Evolutionary conservation across 1,140 invertebrate genomes (phyloP).

Genomic region (Trypoxylus dichotomus): DNA sequence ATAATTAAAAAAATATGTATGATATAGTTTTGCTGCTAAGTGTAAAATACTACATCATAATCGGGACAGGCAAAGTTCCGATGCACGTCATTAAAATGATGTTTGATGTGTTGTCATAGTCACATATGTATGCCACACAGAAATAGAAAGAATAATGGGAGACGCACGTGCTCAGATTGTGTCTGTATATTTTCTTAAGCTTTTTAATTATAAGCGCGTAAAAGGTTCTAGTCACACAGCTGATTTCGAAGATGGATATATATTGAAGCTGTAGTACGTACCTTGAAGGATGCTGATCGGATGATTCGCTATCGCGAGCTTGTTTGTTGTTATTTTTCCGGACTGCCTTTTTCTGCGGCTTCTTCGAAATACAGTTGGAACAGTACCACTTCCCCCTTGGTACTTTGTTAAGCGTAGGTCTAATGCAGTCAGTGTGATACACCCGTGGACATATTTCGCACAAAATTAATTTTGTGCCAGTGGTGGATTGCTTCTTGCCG

Average conservation of each 20-base stretch:
- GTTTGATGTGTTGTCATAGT: too few relatives aligned
- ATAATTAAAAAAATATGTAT: not conserved
- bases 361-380: slow-evolving; percentile 76
- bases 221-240: too few relatives aligned
- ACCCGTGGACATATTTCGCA: slow-evolving; percentile 89
- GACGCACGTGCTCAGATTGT: too few relatives aligned
- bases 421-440: slow-evolving; percentile 91
- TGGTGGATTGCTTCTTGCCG: slow-evolving; percentile 67
- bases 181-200: too few relatives aligned
- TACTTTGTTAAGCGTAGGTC: slow-evolving; percentile 81
- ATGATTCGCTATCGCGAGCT: slow-evolving; percentile 59
- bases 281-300: slow-evolving; percentile 63
- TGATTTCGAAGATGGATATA: too few relatives aligned
- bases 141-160: too few relatives aligned
- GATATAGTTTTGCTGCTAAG: too few relatives aligned
- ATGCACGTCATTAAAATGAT: too few relatives aligned
- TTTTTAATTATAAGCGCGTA: too few relatives aligned
- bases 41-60: slow-evolving; percentile 1
- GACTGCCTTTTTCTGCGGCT: slow-evolving; percentile 69
- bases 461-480: slow-evolving; percentile 72
- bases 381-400: slow-evolving; percentile 88
- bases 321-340: slow-evolving; percentile 41
- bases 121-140: too few relatives aligned
- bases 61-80: too few relatives aligned
- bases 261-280: slow-evolving; percentile 51